Percentiles rank a stretch among this genome's conserved stretches.
Conservation (phyloP, 2,113 vertebrate species). For the Corythornis cristatus region DNA sequence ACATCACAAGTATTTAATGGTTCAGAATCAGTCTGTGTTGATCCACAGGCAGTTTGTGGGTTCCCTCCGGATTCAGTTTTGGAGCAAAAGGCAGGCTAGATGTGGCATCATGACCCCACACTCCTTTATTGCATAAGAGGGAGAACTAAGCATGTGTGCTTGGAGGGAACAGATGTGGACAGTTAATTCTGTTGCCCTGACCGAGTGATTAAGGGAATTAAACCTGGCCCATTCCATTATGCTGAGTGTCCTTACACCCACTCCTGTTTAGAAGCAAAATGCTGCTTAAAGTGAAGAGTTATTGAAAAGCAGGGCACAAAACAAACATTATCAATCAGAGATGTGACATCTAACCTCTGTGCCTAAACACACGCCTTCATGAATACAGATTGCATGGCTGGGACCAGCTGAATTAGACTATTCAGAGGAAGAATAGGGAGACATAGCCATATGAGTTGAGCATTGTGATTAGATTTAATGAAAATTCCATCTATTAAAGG, state of each 20-base stretch:
- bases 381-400: slow-evolving; percentile 36
- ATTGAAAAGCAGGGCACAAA: slow-evolving; percentile 62
- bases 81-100: neutral
- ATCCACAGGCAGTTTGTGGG: neutral
- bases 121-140: slow-evolving; percentile 59
- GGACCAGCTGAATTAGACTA: slow-evolving; percentile 56
- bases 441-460: slow-evolving; percentile 36
- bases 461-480: slow-evolving; percentile 44
- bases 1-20: neutral
- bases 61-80: neutral
- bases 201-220: slow-evolving; percentile 82
- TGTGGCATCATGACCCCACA: slow-evolving; percentile 12
- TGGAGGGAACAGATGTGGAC: slow-evolving; percentile 75
- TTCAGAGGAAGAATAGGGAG: neutral
- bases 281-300: slow-evolving; percentile 72
- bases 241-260: slow-evolving; percentile 71
- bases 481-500: slow-evolving; percentile 50
- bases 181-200: slow-evolving; percentile 80
- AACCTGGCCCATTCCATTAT: slow-evolving; percentile 78
- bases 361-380: slow-evolving; percentile 57
- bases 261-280: slow-evolving; percentile 63
- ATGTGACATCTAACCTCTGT: slow-evolving; percentile 68
- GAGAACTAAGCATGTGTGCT: slow-evolving; percentile 51
- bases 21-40: neutral
- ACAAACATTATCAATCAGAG: slow-evolving; percentile 72